Conservation (phyloP, 92 coral and sea anemone genomes). For the Palythoa heliodiscus region DNA sequence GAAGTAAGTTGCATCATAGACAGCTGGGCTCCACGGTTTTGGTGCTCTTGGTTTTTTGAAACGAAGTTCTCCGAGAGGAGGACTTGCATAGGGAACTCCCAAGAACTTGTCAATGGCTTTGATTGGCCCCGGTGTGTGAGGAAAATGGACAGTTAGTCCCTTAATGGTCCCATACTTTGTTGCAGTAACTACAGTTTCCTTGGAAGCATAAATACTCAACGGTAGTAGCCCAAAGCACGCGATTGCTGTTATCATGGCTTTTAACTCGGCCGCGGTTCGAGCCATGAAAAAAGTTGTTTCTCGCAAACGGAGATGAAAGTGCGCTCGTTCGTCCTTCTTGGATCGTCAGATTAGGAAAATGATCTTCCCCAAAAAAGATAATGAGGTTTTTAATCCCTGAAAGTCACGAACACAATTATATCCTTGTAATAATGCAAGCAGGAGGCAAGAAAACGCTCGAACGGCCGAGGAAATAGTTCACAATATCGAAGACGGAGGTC, state of each 20-base stretch:
- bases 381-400: background rate
- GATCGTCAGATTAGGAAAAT: background rate
- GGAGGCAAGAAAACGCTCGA: background rate
- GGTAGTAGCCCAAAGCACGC: constrained; percentile 17
- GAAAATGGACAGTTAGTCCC: constrained; percentile 38
- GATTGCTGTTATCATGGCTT: background rate
- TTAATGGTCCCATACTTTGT: constrained; percentile 27
- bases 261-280: background rate
- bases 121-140: constrained; percentile 37
- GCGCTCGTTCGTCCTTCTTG: constrained; percentile 12
- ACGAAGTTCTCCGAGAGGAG: constrained; percentile 34
- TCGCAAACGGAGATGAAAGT: background rate
- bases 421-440: constrained; percentile 4
- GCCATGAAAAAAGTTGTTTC: constrained; percentile 8
- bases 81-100: constrained; percentile 42
- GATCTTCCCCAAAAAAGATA: background rate
- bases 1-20: constrained; percentile 35
- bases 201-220: background rate
- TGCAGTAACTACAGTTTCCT: constrained; percentile 26
- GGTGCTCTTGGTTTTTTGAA: constrained; percentile 18
- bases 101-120: constrained; percentile 46
- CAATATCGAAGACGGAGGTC: background rate
- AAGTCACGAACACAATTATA: constrained; percentile 2
- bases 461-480: constrained; percentile 4
- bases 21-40: constrained; percentile 23